Conservation (phyloP, 1,140 invertebrate species). For the Andricus grossulariae region DNA sequence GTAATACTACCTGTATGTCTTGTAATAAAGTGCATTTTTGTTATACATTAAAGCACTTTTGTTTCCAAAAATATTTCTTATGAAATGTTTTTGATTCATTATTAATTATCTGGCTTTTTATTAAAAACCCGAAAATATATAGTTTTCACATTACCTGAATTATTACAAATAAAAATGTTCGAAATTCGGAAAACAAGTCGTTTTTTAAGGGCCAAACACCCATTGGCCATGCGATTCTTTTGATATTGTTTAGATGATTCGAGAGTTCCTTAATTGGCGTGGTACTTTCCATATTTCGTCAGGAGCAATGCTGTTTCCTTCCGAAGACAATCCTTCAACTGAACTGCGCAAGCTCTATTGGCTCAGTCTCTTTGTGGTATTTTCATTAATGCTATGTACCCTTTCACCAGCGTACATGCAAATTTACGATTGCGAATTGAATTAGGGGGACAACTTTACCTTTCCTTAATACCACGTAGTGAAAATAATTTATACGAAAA, state of each 20-base stretch:
- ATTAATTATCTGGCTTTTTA: too few species aligned
- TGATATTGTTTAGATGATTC: background rate
- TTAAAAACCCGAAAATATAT: background rate
- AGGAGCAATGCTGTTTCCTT: background rate
- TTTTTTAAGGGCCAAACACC: background rate
- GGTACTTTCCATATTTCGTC: background rate
- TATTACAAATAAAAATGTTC: background rate
- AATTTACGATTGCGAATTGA: too few species aligned
- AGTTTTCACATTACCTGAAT: background rate
- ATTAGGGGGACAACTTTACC: too few species aligned
- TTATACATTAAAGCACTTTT: too few species aligned
- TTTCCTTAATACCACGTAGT: too few species aligned
- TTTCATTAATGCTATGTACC: background rate
- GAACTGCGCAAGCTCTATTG: background rate
- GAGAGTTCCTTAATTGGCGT: background rate
- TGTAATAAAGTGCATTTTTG: too few species aligned
- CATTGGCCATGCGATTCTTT: background rate
- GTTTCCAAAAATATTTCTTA: too few species aligned
- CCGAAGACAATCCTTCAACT: background rate
- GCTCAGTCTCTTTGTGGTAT: background rate
- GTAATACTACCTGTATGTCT: too few species aligned
- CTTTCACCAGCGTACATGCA: background rate
- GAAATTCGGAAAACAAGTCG: background rate
- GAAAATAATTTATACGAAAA: too few species aligned
- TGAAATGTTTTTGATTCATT: too few species aligned